Conservation (phyloP, 2,113 vertebrate genomes). For the Rostratula benghalensis region DNA sequence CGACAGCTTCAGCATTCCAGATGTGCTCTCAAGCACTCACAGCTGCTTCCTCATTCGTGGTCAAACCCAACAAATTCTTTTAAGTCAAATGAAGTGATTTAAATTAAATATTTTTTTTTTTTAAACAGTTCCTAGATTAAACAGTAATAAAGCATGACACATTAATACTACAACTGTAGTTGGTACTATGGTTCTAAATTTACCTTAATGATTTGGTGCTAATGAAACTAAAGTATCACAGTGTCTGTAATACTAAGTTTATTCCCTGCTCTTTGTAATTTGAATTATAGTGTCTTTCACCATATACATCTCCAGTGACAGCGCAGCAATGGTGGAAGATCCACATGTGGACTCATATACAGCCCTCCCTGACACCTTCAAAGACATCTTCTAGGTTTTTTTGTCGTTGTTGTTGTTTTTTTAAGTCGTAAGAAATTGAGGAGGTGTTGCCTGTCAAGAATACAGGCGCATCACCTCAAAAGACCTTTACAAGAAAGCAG, state of each 20-base stretch:
- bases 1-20: background rate
- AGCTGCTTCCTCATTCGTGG: background rate
- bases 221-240: background rate
- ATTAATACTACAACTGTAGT: background rate
- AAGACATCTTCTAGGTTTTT: background rate
- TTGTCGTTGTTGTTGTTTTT: too few species aligned
- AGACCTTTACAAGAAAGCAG: background rate
- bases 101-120: background rate
- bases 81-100: background rate
- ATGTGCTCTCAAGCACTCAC: background rate
- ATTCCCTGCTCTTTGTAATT: background rate
- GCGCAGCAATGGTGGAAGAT: background rate
- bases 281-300: background rate
- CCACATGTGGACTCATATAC: fast-evolving
- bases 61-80: background rate
- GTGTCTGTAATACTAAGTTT: background rate
- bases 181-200: background rate
- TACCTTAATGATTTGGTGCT: background rate
- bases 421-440: background rate
- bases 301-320: background rate
- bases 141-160: background rate
- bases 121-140: background rate
- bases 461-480: background rate
- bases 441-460: background rate
- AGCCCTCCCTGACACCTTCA: background rate